Evolutionary conservation across 2,113 vertebrate genomes (phyloP), one percentile per base, ranked within the genome.

Genomic region (Heptranchias perlo): DNA sequence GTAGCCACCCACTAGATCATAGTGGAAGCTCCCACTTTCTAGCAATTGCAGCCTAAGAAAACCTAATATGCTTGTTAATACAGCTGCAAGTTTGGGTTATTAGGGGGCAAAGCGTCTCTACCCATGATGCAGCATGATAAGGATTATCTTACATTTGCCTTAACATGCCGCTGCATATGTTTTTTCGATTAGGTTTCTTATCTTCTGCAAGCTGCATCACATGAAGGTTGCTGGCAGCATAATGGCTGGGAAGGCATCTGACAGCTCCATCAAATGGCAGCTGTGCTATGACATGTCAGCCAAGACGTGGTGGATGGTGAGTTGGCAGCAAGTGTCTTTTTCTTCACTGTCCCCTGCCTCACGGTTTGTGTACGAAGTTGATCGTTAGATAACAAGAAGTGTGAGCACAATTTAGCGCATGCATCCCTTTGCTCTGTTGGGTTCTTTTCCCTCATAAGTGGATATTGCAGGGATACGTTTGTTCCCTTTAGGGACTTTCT

Each of bases 301-400:
- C 62, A 98, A 97, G 97, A 99, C 98, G 1, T 99, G 99, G 99
- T 99, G 99, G 99, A 99, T 99, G 99, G 99, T 99, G 97, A 99
- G 99, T 98, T 96, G 0, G 0, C 7, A 73, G 47, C 94, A 65
- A 49, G 39, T 95, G 64, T 95, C 64, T 69, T 49, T 73, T 73
- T 69, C 65, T 95, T 67, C 44, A 49, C 64, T 28, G 44, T 73
- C 44, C 47, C 65, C 64, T 69, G 64, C 23, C 47, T 95, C 94
- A 73, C 16, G 44, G 44, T 35, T 49, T 49, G 31, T 95, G 91
- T 39, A 64, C n/a, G 18, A 52, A 91, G 91, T 62, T 23, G 54
- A 94, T 94, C 2, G 44, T 35, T 69, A 73, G 94, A 47, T 69
- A 95, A 18, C 21, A 49, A 23, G 92, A 65, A 44, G 39, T 25